Base-by-base conservation (phyloP, 2,888 invertebrate species). In the Meganola albula region DNA sequence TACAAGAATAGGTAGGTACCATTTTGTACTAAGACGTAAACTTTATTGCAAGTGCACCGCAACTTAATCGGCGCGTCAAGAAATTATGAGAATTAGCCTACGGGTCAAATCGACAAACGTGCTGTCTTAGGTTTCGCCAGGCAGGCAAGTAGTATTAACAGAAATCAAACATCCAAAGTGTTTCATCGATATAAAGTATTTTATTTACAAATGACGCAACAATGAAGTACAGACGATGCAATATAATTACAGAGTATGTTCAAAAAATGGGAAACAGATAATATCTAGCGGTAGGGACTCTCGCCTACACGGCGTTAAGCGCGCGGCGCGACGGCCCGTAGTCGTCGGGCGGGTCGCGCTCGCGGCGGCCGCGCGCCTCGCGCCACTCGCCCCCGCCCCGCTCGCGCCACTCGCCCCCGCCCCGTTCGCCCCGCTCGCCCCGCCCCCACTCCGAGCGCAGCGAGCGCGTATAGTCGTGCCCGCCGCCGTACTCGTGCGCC, bases 251-350 rank as follows among this genome's bases (percentile, higher is more conserved):
- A 85, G 82, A 85, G 78, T 82, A 82, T 79, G 77, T 80, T 72
- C 74, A 74, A 83, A 80, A 76, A 76, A 84, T 79, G 80, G 78
- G 75, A 79, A 79, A 77, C 77, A 61, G 72, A 76, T 83, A 83
- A 83, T 85, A 84, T 84, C 82, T 80, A 80, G 76, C 74, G 83
- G 83, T 79, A 80, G 77, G 30, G 70, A 66, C 41, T 34, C 34
- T 36, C 37, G 37, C 68, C 90, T 91, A 92, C 77, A 92, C 92
- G 73, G 91, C 92, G 80, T 92, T 92, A 59, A 91, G 89, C 56
- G 91, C 90, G 63, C 92, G 88, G 41, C 92, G 87, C 56, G 91
- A 90, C 23, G 90, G 87, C 43, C 88, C 89, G 74, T 90, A 88
- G 58, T 88, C 88, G 56, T 87, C 88, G 37, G 80, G 74, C 35